These are phyloP conservation scores for Drosophila hydei DNA, from an alignment of 1,140 invertebrate genomes.

Conservation along the genomic window DNA sequence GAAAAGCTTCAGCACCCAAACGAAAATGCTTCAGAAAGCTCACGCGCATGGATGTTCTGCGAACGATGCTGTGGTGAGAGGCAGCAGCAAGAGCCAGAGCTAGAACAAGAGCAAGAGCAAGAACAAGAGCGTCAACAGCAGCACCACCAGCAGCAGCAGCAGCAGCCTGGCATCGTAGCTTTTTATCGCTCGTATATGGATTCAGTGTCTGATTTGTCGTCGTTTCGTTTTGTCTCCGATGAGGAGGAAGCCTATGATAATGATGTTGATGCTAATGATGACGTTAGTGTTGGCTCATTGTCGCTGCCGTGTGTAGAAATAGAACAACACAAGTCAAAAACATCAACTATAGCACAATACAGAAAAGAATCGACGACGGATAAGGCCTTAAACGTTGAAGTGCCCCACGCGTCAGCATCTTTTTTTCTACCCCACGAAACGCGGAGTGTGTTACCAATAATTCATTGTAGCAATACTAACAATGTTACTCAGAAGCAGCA, in stretches of 20 bases:
- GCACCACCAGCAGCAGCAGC: constrained; percentile 32
- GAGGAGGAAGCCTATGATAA: constrained; percentile 62
- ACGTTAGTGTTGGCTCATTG: constrained; percentile 62
- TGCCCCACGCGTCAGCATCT: constrained; percentile 62
- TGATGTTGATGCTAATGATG: constrained; percentile 54
- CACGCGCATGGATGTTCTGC: constrained; percentile 59
- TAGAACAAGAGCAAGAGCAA: neutral
- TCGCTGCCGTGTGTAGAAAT: constrained; percentile 75
- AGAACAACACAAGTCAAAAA: constrained; percentile 70
- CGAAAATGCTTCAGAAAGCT: constrained; percentile 67
- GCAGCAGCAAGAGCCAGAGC: constrained; percentile 23
- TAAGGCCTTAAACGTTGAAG: constrained; percentile 48
- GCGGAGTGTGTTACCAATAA: constrained; percentile 70
- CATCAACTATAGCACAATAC: constrained; percentile 65
- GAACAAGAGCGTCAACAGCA: neutral
- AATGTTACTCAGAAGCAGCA: constrained; percentile 47
- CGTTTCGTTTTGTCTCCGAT: constrained; percentile 82
- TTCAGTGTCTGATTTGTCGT: constrained; percentile 83
- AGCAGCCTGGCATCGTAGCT: constrained; percentile 61
- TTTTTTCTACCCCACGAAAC: constrained; percentile 54
- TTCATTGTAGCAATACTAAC: constrained; percentile 80
- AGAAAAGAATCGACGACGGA: constrained; percentile 36
- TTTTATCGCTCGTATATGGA: constrained; percentile 58
- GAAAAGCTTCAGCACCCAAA: constrained; percentile 39
- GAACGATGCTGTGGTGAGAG: constrained; percentile 77